Evolutionary conservation across 2,888 invertebrate genomes (phyloP), one percentile per base, ranked within the genome.

Genomic region (Acleris sparsana): DNA sequence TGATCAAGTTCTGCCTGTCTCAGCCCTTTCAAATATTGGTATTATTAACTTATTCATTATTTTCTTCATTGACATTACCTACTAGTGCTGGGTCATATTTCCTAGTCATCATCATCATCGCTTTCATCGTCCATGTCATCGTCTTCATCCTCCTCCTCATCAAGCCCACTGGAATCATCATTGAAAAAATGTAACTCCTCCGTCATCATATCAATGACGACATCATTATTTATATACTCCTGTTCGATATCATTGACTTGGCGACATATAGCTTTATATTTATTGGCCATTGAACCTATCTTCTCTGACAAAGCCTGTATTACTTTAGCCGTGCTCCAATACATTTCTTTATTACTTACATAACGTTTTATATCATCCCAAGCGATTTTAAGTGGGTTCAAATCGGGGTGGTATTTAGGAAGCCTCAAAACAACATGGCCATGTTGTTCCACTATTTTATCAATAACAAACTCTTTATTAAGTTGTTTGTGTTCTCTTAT

Each of bases 181-280:
- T 16, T 44, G 16, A 20, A 44, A n/a, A 56, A 6, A 20, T 56
- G 20, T 6, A 56, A 56, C 22, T 56, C 43, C 7, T 56, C 55
- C 7, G 44, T 56, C 43, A 56, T 16, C 55, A 44, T 44, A 56
- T 56, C 55, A 22, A 56, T 56, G 7, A 56, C n/a, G n/a, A 20
- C 22, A 9, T 56, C 55, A 56, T 20, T 56, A 7, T 56, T 44
- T 7, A 44, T 56, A 20, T 56, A 56, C 4, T 56, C 55, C n/a
- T 56, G 55, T 44, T 56, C 55, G 13, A 44, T 56, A 2, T 56
- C 55, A 20, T 22, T 56, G 43, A 56, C 55, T 43, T 44, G 16
- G 4, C 43, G 43, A 56, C 55, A 56, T 7, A 56, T 4, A 16
- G 1, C 20, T 20, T 56, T 56, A 22, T 43, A 44, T 22, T 44